Conservation (phyloP, 2,888 invertebrate genomes). For the Cheilosia pagana region DNA sequence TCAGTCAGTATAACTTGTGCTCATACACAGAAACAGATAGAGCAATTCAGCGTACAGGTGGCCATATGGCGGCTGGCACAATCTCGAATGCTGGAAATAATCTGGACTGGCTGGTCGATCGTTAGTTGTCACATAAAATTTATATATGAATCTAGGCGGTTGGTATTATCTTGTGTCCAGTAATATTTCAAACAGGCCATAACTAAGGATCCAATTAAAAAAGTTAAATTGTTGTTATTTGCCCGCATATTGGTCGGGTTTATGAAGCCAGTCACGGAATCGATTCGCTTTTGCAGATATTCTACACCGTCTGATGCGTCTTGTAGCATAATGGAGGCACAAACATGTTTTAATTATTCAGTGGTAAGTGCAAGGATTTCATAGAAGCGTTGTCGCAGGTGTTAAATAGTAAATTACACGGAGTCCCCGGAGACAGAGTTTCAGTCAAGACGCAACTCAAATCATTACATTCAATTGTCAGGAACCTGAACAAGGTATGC, state of each 20-base stretch:
- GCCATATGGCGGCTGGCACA: slow-evolving; percentile 11
- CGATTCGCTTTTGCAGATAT: not conserved
- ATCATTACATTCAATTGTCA: no score
- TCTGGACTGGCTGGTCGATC: slow-evolving; percentile 55
- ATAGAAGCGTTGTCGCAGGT: no score
- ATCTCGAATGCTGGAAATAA: slow-evolving; percentile 38
- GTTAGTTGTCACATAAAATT: slow-evolving; percentile 59
- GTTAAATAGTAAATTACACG: no score
- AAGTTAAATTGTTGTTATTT: slow-evolving; percentile 38
- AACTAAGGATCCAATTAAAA: slow-evolving; percentile 61
- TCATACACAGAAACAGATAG: no score
- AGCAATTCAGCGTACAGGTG: slow-evolving; percentile 21
- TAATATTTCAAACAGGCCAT: slow-evolving; percentile 56
- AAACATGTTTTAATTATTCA: no score
- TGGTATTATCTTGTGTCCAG: slow-evolving; percentile 41
- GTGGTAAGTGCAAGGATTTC: no score
- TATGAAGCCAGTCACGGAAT: not conserved
- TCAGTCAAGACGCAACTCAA: no score
- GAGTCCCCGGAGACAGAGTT: no score
- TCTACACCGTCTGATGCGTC: no score
- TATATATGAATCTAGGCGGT: slow-evolving; percentile 49
- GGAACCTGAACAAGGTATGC: no score
- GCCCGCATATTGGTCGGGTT: not conserved
- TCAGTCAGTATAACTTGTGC: slow-evolving; percentile 49
- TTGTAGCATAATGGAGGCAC: no score